Evolutionary conservation across 2,888 invertebrate species (phyloP), one percentile per base, ranked within the genome.

Genomic region (Nomada flava): DNA sequence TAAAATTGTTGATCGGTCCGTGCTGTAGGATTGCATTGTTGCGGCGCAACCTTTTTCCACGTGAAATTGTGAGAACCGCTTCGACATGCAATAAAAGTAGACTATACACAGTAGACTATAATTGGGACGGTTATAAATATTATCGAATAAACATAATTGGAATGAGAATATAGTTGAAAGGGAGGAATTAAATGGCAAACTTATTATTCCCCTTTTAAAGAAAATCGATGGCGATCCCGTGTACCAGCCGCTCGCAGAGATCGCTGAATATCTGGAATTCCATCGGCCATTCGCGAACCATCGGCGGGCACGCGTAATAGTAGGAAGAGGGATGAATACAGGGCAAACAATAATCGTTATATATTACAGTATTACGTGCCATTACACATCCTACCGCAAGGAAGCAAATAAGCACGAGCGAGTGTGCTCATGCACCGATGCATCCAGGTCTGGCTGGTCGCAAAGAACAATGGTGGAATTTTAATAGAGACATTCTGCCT

Each of bases 391-490:
- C 26, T 62, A 64, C 36, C 60, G 70, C 55, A 72, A 75, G 75
- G 83, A 80, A 84, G 84, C 70, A 65, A 71, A 67, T 70, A 78
- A 78, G 72, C 68, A 78, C 55, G 29, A 57, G 20, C 36, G 60
- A 70, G 42, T 23, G 57, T 67, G 47, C 52, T 70, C 79, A 73
- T 71, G 79, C 77, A 86, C 13, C 86, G 52, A 7, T 73, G 76
- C 72, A 53, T 73, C 62, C 53, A 69, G 64, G 59, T 26, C 59
- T 55, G 65, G 44, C 29, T 69, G 68, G 60, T 73, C 79, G 73
- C 78, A 70, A 81, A 73, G 67, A 78, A 76, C 82, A 75, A 79
- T 82, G 75, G 55, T 36, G 82, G 75, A 75, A 79, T 82, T 74
- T 82, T 81, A 81, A 79, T 79, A 79, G 73, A 78, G 79, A 79